Conservation (phyloP, 2,113 vertebrate species). For the Cyphomyrus plagiostoma region DNA sequence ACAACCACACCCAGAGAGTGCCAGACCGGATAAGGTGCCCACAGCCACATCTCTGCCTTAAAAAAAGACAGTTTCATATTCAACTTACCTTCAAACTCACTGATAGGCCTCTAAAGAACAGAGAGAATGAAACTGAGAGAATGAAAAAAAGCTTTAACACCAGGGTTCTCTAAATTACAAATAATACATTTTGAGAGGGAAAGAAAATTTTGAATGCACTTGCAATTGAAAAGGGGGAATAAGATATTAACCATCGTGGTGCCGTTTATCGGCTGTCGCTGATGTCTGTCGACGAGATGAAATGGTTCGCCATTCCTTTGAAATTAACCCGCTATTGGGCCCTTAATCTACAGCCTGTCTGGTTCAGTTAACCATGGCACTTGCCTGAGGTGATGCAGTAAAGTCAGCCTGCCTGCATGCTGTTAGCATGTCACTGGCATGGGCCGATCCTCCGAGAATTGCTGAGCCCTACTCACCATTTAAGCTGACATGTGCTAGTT, state of each 20-base stretch:
- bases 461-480: not conserved
- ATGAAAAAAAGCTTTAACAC: not conserved
- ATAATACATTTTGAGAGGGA: not conserved
- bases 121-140: not conserved
- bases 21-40: constrained; percentile 72
- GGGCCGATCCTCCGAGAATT: not conserved
- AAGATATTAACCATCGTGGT: constrained; percentile 27
- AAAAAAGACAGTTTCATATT: not conserved
- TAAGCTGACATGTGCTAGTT: not conserved
- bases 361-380: not conserved
- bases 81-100: not conserved
- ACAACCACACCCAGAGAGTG: constrained; percentile 69
- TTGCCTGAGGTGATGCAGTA: not conserved
- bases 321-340: not conserved
- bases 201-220: not conserved
- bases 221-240: not conserved
- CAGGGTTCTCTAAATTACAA: not conserved
- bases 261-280: constrained; percentile 53
- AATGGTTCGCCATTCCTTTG: constrained; percentile 21
- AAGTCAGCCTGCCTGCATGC: not conserved
- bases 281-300: constrained; percentile 43
- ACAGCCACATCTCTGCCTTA: not conserved
- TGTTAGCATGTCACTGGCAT: not conserved
- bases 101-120: not conserved
- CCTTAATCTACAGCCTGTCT: not conserved